phyloP scores from a whole-genome alignment of 1,140 invertebrate genomes.

The Diabrotica undecimpunctata region DNA sequence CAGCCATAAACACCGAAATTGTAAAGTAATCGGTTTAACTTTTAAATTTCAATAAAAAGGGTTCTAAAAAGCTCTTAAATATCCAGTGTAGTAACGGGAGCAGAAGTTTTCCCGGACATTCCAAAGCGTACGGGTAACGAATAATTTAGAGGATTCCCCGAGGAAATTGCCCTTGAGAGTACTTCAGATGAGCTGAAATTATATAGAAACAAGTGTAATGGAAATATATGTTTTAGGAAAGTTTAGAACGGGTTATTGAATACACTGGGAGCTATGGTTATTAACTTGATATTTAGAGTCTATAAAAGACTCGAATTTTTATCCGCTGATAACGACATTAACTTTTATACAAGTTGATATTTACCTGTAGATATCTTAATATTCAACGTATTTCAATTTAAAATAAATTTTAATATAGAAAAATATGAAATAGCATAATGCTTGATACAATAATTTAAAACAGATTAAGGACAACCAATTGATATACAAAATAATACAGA shows the following conservation, averaged over 20 bases:
- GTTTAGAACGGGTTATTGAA: background rate
- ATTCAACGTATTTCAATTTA: too few species aligned
- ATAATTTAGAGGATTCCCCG: background rate
- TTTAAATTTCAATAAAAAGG: slow-evolving; percentile 3
- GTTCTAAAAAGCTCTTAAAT: slow-evolving; percentile 2
- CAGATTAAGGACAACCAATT: too few species aligned
- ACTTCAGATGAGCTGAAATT: background rate
- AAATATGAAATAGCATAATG: too few species aligned
- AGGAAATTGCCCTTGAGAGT: slow-evolving; percentile 1
- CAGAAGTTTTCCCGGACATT: slow-evolving; percentile 1
- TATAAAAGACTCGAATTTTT: too few species aligned
- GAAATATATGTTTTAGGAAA: slow-evolving; percentile 3
- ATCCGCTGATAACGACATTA: too few species aligned
- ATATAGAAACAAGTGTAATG: slow-evolving; percentile 2
- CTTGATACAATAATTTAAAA: too few species aligned
- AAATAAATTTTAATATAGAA: too few species aligned
- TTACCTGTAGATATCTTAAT: too few species aligned
- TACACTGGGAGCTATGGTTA: background rate
- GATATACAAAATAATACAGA: too few species aligned
- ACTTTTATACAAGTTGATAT: too few species aligned
- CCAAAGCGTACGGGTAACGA: background rate
- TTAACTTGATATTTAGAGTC: too few species aligned
- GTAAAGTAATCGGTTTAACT: background rate
- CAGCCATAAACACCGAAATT: too few species aligned
- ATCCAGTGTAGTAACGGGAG: slow-evolving; percentile 1